These are phyloP conservation scores for Athrips mouffetella DNA, from an alignment of 2,888 invertebrate genomes.

Conservation along the genomic window DNA sequence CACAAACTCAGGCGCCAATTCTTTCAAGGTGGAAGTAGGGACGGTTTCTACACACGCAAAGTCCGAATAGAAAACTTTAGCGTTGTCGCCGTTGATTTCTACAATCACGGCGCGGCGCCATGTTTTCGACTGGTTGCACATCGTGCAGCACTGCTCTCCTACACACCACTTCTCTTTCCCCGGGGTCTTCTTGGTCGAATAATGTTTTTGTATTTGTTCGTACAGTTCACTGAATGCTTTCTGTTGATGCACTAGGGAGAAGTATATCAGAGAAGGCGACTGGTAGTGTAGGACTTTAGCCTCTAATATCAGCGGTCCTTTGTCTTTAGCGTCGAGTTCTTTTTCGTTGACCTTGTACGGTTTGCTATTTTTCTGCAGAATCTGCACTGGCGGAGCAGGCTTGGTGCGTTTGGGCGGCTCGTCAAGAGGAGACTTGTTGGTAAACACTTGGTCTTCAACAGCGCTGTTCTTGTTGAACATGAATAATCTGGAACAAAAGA, in stretches of 20 bases:
- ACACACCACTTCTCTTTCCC: constrained; percentile 65
- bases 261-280: constrained; percentile 80
- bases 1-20: constrained; percentile 71
- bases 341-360: constrained; percentile 30
- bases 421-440: constrained; percentile 43
- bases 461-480: constrained; percentile 46
- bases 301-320: constrained; percentile 68
- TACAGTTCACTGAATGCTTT: constrained; percentile 66
- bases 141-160: constrained; percentile 67
- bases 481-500: constrained; percentile 45
- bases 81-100: constrained; percentile 50
- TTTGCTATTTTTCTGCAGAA: constrained; percentile 34
- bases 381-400: constrained; percentile 31
- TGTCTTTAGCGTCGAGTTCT: constrained; percentile 59
- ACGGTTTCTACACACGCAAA: constrained; percentile 77
- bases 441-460: constrained; percentile 42
- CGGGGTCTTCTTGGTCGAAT: constrained; percentile 40
- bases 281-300: constrained; percentile 69
- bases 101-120: constrained; percentile 81
- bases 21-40: constrained; percentile 59
- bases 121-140: constrained; percentile 64
- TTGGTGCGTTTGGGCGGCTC: constrained; percentile 26
- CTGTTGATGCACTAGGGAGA: constrained; percentile 70
- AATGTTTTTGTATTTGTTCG: constrained; percentile 76
- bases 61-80: constrained; percentile 82